phyloP scores from a whole-genome alignment of 2,888 invertebrate species.

The Drosophila phalerata region DNA sequence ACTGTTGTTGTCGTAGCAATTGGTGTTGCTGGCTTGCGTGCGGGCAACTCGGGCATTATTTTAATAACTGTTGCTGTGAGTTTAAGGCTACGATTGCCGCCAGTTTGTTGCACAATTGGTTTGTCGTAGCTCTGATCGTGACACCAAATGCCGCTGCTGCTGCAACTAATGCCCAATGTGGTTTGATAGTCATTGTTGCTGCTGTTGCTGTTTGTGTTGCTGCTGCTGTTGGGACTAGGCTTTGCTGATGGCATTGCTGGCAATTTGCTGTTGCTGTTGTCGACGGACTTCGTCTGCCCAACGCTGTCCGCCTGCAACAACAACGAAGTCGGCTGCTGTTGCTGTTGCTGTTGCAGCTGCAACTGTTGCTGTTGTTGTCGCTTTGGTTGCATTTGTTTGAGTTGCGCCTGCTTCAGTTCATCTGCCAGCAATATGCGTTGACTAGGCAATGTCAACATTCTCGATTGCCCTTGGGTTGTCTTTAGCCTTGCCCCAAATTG shows the following conservation, averaged over 20 bases:
- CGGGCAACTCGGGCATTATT: conserved; percentile 30
- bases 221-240: conserved; percentile 11
- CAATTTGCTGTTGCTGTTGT: conserved; percentile 49
- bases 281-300: conserved; percentile 25
- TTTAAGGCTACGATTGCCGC: conserved; percentile 48
- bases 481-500: background rate
- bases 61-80: conserved; percentile 65
- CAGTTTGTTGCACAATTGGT: conserved; percentile 1
- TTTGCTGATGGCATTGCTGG: background rate
- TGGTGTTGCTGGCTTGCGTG: background rate
- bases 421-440: conserved; percentile 1
- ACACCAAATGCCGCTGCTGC: conserved; percentile 41
- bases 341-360: conserved; percentile 5
- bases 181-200: conserved; percentile 18
- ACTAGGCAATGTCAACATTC: background rate
- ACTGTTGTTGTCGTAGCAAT: background rate
- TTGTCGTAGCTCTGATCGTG: conserved; percentile 12
- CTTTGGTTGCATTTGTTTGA: background rate
- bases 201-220: conserved; percentile 9
- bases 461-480: background rate
- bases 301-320: conserved; percentile 42
- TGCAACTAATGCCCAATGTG: conserved; percentile 11
- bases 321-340: conserved; percentile 12
- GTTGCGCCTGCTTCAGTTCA: background rate
- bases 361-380: background rate